A percentile compares a stretch with the other conserved stretches of the same genome.
Conservation (phyloP, 2,113 vertebrate species). For the Nycticorax nycticorax region DNA sequence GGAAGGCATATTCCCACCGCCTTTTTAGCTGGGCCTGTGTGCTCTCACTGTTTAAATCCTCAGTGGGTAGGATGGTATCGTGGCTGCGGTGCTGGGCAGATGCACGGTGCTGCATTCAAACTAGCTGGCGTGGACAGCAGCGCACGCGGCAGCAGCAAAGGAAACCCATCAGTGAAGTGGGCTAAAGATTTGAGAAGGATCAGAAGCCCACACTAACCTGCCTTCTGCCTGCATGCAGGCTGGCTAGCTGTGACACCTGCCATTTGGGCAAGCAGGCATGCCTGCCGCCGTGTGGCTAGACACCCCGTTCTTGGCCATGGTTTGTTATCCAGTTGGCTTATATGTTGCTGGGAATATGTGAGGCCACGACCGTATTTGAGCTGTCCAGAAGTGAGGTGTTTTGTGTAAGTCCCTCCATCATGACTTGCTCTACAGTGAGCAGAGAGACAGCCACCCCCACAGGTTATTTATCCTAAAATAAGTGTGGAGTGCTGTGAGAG, state of each 20-base stretch:
- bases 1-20: not conserved
- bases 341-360: not conserved
- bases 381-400: not conserved
- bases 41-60: not conserved
- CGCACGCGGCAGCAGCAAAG: not conserved
- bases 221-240: not conserved
- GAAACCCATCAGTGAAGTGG: not conserved
- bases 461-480: not conserved
- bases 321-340: not conserved
- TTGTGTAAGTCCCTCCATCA: not conserved
- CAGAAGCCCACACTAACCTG: not conserved
- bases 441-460: not conserved
- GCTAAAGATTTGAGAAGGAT: not conserved
- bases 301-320: not conserved
- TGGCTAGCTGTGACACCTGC: not conserved
- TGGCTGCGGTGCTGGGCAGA: not conserved
- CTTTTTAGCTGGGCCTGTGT: not conserved
- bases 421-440: not conserved
- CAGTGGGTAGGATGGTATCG: not conserved
- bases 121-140: not conserved
- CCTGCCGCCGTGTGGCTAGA: not conserved
- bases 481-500: not conserved
- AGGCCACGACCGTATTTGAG: not conserved
- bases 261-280: not conserved
- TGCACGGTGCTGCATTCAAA: not conserved